Evolutionary conservation across 2,113 vertebrate species (phyloP).

Genomic region (Cathartes aura): DNA sequence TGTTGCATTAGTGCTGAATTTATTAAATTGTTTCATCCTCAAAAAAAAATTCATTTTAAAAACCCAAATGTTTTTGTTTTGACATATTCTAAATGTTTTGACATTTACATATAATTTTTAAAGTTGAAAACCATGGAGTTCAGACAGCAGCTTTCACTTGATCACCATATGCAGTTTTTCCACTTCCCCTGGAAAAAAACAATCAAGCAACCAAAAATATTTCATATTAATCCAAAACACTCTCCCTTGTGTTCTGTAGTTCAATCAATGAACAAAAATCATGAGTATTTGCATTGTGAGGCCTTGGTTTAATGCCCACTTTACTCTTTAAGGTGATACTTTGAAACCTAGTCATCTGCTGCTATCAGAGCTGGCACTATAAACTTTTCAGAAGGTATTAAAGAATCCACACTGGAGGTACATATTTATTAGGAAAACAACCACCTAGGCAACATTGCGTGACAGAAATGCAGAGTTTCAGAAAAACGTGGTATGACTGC

Average conservation of each 20-base stretch:
- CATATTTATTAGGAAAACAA: neutral
- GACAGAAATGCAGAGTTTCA: neutral
- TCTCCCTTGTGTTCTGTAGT: neutral
- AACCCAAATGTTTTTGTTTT: neutral
- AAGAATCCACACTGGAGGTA: neutral
- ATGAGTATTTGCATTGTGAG: neutral
- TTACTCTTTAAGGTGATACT: neutral
- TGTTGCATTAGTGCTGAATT: neutral
- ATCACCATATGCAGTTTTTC: neutral
- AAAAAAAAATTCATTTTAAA: neutral
- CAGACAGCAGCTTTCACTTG: slow-evolving; percentile 12
- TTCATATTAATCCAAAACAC: neutral
- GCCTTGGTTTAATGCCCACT: neutral
- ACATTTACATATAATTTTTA: neutral
- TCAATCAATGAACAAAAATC: neutral
- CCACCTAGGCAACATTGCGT: neutral
- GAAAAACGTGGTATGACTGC: neutral
- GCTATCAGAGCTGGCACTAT: neutral
- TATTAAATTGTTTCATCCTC: neutral
- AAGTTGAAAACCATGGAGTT: neutral
- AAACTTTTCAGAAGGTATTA: neutral
- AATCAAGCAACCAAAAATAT: neutral
- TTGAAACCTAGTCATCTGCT: neutral
- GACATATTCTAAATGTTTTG: slow-evolving; percentile 40
- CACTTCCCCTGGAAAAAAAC: neutral